These are phyloP conservation scores for Hofmannophila pseudospretella DNA, from an alignment of 2,888 invertebrate genomes.

Conservation along the genomic window DNA sequence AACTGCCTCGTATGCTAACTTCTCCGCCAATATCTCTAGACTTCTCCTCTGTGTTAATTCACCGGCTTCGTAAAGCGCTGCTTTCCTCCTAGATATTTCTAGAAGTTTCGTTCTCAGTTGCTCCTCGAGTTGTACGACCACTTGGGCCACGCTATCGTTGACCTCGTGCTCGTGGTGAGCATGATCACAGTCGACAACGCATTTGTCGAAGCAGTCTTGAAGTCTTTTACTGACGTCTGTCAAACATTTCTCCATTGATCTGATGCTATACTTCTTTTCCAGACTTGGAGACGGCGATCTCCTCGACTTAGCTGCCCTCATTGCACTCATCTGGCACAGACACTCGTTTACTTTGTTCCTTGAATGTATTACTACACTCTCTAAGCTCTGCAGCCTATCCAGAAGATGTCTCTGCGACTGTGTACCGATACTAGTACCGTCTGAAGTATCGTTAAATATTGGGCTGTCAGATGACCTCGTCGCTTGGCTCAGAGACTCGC, in stretches of 20 bases:
- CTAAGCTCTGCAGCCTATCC: conserved; percentile 79
- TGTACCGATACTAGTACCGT: conserved; percentile 57
- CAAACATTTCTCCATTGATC: conserved; percentile 81
- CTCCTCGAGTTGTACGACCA: conserved; percentile 81
- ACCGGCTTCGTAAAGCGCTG: conserved; percentile 81
- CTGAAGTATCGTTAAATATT: conserved; percentile 41
- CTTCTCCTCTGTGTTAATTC: conserved; percentile 82
- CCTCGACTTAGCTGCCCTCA: conserved; percentile 80
- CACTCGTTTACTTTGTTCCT: conserved; percentile 83
- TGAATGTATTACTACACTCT: conserved; percentile 80
- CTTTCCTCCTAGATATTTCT: conserved; percentile 82
- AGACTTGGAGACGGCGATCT: conserved; percentile 81
- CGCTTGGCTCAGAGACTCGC: conserved; percentile 73
- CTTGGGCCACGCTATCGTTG: conserved; percentile 75
- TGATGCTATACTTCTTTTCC: conserved; percentile 80
- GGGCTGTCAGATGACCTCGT: conserved; percentile 59
- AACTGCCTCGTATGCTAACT: conserved; percentile 88
- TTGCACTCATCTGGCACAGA: conserved; percentile 79
- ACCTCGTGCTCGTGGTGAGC: conserved; percentile 37
- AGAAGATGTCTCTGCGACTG: conserved; percentile 75
- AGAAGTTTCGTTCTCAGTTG: conserved; percentile 83
- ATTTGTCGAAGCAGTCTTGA: conserved; percentile 78
- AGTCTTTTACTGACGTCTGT: conserved; percentile 80
- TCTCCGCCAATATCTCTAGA: conserved; percentile 85
- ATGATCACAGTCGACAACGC: conserved; percentile 71